A percentile compares a stretch with the other conserved stretches of the same genome.
These are phyloP conservation scores for Pogonophryne albipinna DNA, from an alignment of 2,797 vertebrate species.

Conservation along the genomic window DNA sequence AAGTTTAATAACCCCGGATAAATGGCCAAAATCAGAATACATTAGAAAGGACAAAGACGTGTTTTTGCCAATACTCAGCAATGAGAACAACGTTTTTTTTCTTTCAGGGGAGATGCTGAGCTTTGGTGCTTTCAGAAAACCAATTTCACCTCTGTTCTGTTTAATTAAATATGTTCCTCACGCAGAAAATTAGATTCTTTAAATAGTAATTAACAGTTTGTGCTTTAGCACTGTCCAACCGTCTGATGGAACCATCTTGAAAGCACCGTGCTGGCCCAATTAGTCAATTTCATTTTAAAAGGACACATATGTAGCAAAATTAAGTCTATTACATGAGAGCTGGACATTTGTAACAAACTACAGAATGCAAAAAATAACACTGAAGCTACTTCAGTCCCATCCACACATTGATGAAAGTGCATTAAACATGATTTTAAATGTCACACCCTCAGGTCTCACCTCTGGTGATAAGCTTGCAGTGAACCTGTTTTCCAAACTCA, in stretches of 20 bases:
- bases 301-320: slow-evolving; percentile 1
- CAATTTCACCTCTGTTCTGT: slow-evolving; percentile 47
- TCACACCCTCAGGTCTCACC: slow-evolving; percentile 26
- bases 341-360: slow-evolving; percentile 21
- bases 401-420: slow-evolving; percentile 58
- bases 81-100: background rate
- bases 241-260: slow-evolving; percentile 22
- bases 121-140: slow-evolving; percentile 39
- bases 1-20: background rate
- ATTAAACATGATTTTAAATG: slow-evolving; percentile 30
- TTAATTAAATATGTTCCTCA: slow-evolving; percentile 48
- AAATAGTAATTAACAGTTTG: slow-evolving; percentile 47
- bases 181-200: slow-evolving; percentile 58
- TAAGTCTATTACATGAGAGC: slow-evolving; percentile 12
- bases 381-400: slow-evolving; percentile 26
- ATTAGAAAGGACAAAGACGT: background rate
- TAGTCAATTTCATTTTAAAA: background rate
- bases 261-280: slow-evolving; percentile 7
- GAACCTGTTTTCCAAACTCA: slow-evolving; percentile 56
- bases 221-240: slow-evolving; percentile 24
- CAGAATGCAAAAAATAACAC: slow-evolving; percentile 39
- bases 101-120: slow-evolving; percentile 1
- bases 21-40: slow-evolving; percentile 15
- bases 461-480: slow-evolving; percentile 27
- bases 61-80: background rate